These are phyloP conservation scores for Cantharis nigra DNA, from an alignment of 2,888 invertebrate species.

Conservation along the genomic window DNA sequence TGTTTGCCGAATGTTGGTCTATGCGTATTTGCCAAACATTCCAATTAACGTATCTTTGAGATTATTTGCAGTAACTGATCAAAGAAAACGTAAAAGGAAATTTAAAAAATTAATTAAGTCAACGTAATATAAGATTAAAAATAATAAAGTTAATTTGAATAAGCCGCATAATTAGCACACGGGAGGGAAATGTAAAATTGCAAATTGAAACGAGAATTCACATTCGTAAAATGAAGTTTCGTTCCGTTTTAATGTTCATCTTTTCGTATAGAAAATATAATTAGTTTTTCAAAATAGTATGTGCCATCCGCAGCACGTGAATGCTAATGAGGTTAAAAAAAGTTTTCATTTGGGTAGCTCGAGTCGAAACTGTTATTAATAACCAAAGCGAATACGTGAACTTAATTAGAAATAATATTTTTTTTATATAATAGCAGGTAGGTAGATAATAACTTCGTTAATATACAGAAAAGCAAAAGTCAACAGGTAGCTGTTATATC, in stretches of 20 bases:
- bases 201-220: background rate
- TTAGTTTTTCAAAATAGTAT: background rate
- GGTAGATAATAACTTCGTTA: background rate
- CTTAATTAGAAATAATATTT: background rate
- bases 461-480: background rate
- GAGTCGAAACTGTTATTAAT: background rate
- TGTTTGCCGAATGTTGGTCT: too few relatives aligned
- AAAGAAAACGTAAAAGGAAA: background rate
- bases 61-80: background rate
- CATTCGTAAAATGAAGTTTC: background rate
- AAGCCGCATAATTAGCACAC: background rate
- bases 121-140: background rate
- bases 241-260: background rate
- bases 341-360: background rate
- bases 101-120: background rate
- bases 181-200: background rate
- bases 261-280: background rate
- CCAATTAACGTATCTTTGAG: too few relatives aligned
- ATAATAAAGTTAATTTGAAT: background rate
- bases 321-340: background rate
- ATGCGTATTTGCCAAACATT: too few relatives aligned
- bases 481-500: background rate
- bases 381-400: background rate
- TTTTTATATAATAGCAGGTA: background rate
- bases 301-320: background rate